These are phyloP conservation scores for Takifugu ocellatus DNA, from an alignment of 2,797 vertebrate species.

Conservation along the genomic window DNA sequence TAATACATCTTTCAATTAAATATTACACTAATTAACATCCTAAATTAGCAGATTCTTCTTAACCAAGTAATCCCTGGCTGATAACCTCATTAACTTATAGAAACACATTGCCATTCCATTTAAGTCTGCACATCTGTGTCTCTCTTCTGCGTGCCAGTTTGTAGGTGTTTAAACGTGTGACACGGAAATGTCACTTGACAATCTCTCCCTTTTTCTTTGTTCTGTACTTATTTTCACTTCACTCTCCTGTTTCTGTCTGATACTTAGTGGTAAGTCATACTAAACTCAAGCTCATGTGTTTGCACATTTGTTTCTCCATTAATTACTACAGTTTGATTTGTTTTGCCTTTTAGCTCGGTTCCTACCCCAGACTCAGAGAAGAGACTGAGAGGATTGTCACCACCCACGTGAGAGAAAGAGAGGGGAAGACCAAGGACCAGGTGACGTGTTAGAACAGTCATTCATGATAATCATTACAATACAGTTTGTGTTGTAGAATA, in stretches of 20 bases:
- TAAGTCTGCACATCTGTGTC: conserved; percentile 18
- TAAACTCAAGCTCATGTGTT: conserved; percentile 40
- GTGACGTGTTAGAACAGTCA: conserved; percentile 60
- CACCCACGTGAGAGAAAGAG: conserved; percentile 88
- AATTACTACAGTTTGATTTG: conserved; percentile 53
- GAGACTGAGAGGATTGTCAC: conserved; percentile 96
- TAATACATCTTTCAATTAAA: neutral
- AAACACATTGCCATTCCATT: conserved; percentile 2
- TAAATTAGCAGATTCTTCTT: neutral
- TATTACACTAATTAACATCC: neutral
- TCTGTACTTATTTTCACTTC: conserved; percentile 64
- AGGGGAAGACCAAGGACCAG: conserved; percentile 96
- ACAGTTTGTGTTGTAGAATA: neutral
- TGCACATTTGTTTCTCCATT: conserved; percentile 14
- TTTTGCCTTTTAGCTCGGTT: conserved; percentile 80
- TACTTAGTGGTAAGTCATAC: conserved; percentile 64
- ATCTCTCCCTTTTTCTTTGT: conserved; percentile 58
- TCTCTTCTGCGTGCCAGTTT: conserved; percentile 32
- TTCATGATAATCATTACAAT: neutral
- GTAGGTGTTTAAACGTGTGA: conserved; percentile 36
- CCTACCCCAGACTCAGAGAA: conserved; percentile 91
- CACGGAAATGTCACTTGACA: conserved; percentile 58
- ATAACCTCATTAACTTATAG: conserved; percentile 18
- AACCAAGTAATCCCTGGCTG: conserved; percentile 48
- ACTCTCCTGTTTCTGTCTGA: conserved; percentile 65